Conservation (phyloP, 2,888 invertebrate species). For the Crossocerus cetratus region DNA sequence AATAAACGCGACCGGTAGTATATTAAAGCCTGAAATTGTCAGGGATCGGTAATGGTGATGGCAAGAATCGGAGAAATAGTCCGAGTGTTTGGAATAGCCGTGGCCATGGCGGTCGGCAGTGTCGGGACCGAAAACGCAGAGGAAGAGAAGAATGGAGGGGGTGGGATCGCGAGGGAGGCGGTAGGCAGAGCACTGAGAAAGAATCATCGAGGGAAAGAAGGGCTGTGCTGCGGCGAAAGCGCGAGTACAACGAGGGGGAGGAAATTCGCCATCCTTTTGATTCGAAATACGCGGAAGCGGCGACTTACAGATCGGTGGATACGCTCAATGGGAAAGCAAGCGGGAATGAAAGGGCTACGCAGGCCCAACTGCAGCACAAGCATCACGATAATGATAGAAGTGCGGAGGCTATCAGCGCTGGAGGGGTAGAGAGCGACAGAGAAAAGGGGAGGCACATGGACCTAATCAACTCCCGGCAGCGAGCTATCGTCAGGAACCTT, state of each 20-base stretch:
- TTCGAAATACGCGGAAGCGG: constrained; percentile 57
- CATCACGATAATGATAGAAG: neutral
- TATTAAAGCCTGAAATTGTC: too few species aligned
- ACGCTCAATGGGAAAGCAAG: constrained; percentile 8
- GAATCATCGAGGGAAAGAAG: constrained; percentile 48
- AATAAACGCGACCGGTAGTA: neutral
- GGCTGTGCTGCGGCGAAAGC: constrained; percentile 51
- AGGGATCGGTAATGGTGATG: too few species aligned
- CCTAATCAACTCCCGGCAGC: too few species aligned
- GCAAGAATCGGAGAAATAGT: too few species aligned
- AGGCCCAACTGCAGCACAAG: neutral
- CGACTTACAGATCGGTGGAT: constrained; percentile 51
- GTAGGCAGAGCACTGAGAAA: constrained; percentile 30
- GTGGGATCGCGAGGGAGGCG: constrained; percentile 10
- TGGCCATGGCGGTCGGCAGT: too few species aligned
- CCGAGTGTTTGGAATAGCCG: too few species aligned
- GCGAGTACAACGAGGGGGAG: constrained; percentile 46
- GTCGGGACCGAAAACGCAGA: constrained; percentile 4
- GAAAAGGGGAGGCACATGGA: too few species aligned
- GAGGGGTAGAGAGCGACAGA: too few species aligned
- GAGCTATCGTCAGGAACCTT: too few species aligned
- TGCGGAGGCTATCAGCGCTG: neutral
- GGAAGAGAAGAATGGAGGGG: constrained; percentile 19
- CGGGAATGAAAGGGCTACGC: neutral
- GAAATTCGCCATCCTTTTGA: constrained; percentile 39